Conservation (phyloP, 2,113 vertebrate genomes). For the Indicator maculatus region DNA sequence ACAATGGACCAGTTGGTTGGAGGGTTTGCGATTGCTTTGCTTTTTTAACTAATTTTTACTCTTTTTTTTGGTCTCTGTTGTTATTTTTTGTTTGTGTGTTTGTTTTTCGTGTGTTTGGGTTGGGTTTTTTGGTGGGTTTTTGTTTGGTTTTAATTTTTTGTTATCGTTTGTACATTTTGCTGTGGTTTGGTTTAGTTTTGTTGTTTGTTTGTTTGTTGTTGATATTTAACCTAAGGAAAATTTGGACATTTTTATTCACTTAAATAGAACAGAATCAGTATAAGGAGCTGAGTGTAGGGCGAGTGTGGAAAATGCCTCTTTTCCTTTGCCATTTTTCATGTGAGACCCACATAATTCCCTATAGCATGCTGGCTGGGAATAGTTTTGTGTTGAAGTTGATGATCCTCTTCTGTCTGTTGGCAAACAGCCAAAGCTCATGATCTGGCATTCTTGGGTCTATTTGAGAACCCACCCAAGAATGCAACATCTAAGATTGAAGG, state of each 20-base stretch:
- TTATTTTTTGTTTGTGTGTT: neutral
- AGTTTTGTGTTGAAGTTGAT: neutral
- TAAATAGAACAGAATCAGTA: neutral
- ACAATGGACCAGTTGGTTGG: neutral
- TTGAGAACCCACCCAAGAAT: neutral
- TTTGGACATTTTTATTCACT: neutral
- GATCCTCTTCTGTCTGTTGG: neutral
- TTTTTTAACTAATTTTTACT: no score
- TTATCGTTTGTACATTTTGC: neutral
- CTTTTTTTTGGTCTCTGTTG: neutral
- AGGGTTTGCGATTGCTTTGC: accelerated
- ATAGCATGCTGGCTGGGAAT: neutral
- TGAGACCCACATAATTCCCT: neutral
- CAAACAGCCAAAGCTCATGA: neutral
- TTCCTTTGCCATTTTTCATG: neutral
- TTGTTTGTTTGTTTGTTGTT: neutral
- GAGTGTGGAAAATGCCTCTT: neutral
- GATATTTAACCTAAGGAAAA: neutral
- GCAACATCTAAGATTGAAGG: neutral
- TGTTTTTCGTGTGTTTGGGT: neutral
- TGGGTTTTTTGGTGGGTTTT: neutral
- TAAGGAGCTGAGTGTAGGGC: neutral
- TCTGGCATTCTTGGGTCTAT: neutral
- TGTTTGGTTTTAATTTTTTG: neutral
- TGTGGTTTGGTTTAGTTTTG: neutral